Evolutionary conservation across 1,140 invertebrate genomes (phyloP), one percentile per base, ranked within the genome.

Genomic region (Scaptomyza graminum): DNA sequence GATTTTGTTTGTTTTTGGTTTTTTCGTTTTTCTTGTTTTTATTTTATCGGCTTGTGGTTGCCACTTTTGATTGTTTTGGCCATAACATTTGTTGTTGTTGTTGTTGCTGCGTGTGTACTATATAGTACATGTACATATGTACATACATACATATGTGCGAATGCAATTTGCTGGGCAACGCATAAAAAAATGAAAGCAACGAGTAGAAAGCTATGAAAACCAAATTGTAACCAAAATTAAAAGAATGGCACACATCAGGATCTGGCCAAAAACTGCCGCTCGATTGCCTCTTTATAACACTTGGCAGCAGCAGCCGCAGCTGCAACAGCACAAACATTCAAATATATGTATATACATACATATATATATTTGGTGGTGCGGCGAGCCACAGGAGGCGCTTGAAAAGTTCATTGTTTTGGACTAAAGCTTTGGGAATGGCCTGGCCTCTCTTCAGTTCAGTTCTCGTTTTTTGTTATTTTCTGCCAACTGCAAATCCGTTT

Each of bases 11-110:
- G 74, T 54, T 51, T 72, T 62, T 67, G 39, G 47, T 41, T 39
- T 56, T 61, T 69, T 69, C 66, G 74, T 59, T 44, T 76, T 62
- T 67, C 51, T 47, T 39, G 51, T 57, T 51, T 12, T 22, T 55
- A 22, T 76, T 54, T 60, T 66, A 69, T 87, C 57, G 82, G 54
- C 67, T 78, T 85, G 82, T 73, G 82, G 82, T 64, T 85, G 74
- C 74, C 82, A 87, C 74, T 87, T 87, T 85, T 85, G 82, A 85
- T 87, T 85, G 82, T 82, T 60, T 76, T 75, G 67, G 54, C 78
- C 74, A 87, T 82, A 78, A 78, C 87, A 82, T 81, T 81, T 85
- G 69, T n/a, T 66, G 13, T 12, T 51, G 60, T 39, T 59, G 13
- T 15, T 69, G 44, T 18, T 75, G 74, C 28, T 73, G 68, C 41